phyloP scores from a whole-genome alignment of 2,888 invertebrate species.

The Drosophila cognata region DNA sequence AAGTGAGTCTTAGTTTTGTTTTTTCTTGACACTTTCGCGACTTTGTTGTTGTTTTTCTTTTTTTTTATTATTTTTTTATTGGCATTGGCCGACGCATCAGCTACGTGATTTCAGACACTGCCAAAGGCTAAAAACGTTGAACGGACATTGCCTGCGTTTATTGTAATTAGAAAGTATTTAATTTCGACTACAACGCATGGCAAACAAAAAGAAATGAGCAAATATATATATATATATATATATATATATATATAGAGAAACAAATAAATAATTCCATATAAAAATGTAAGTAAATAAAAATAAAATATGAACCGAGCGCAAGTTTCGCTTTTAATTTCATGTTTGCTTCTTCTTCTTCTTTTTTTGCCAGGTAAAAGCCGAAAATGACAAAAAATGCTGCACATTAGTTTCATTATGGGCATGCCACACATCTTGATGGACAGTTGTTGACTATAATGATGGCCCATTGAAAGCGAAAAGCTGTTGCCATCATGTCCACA shows the following conservation, averaged over 20 bases:
- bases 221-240: conserved; percentile 5
- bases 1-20: conserved; percentile 67
- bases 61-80: conserved; percentile 32
- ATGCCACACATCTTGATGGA: conserved; percentile 51
- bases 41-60: conserved; percentile 33
- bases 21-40: conserved; percentile 78
- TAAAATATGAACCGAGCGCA: conserved; percentile 23
- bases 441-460: conserved; percentile 47
- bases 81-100: conserved; percentile 68
- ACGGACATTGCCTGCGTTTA: conserved; percentile 68
- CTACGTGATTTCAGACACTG: conserved; percentile 72
- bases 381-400: conserved; percentile 59
- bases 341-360: conserved; percentile 15
- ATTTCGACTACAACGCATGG: conserved; percentile 65
- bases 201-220: conserved; percentile 35
- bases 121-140: conserved; percentile 64
- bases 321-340: conserved; percentile 66
- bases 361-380: conserved; percentile 33
- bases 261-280: conserved; percentile 46
- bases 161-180: conserved; percentile 83
- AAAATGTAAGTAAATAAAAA: conserved; percentile 54
- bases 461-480: conserved; percentile 63
- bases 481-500: conserved; percentile 27
- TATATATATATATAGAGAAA: not conserved
- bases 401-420: conserved; percentile 77